Percentiles rank a stretch among this genome's conserved stretches.
Conservation (phyloP, 1,140 invertebrate species). For the Cydia strobilella region DNA sequence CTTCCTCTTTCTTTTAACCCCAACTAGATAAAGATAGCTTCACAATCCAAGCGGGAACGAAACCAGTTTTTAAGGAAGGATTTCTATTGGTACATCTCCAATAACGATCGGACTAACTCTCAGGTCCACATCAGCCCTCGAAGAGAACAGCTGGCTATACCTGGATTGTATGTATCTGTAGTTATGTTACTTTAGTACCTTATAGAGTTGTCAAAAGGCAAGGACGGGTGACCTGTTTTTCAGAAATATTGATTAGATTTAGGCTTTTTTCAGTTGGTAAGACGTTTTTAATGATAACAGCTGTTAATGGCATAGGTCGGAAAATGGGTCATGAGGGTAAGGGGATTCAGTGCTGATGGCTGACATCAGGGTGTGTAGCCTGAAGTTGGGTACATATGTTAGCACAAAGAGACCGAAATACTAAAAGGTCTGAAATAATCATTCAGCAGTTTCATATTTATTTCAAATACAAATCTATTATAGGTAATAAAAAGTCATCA, state of each 20-base stretch:
- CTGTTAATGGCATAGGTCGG: background rate
- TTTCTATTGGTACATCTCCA: conserved; percentile 4
- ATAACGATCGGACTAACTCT: conserved; percentile 15
- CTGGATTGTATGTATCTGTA: conserved; percentile 5
- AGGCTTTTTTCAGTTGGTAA: background rate
- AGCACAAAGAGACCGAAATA: too few species aligned
- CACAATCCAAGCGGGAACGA: background rate
- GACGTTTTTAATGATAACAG: background rate
- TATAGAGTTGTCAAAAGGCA: background rate
- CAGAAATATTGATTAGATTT: background rate
- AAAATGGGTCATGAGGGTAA: background rate
- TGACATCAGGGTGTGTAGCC: background rate
- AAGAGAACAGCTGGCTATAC: conserved; percentile 24
- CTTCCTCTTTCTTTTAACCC: background rate
- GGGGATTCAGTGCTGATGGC: background rate
- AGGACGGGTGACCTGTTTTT: background rate
- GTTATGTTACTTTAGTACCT: background rate
- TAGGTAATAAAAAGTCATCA: too few species aligned
- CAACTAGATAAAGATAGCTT: background rate
- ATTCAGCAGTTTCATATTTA: too few species aligned
- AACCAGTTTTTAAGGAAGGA: background rate
- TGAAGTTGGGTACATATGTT: background rate
- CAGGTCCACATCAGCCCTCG: conserved; percentile 5
- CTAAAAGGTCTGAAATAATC: background rate
- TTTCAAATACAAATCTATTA: too few species aligned